Percentiles rank a stretch among this genome's conserved stretches.
Evolutionary conservation across 2,888 invertebrate species (phyloP).

Genomic region (Diplazon laetatorius): DNA sequence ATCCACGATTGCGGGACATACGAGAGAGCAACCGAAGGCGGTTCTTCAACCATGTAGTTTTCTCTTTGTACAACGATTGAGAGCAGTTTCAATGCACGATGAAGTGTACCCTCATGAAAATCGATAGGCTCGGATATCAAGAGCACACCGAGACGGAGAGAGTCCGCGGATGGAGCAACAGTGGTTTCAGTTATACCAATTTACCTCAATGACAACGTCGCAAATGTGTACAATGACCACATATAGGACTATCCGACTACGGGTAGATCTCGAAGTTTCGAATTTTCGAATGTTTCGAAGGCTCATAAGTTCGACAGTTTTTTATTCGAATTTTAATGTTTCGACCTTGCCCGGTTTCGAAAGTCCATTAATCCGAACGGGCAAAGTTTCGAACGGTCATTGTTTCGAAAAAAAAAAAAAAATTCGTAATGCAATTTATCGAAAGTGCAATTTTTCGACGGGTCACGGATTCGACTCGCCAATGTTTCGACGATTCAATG

Average conservation of each 20-base stretch:
- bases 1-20: neutral
- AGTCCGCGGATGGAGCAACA: conserved; percentile 20
- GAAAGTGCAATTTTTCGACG: no score
- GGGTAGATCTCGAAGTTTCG: conserved; percentile 15
- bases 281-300: no score
- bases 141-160: conserved; percentile 3
- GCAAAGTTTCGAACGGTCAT: no score
- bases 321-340: no score
- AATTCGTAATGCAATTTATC: no score
- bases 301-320: no score
- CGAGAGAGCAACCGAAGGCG: conserved; percentile 12
- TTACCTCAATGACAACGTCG: conserved; percentile 31
- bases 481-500: no score
- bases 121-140: conserved; percentile 55
- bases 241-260: neutral
- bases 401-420: no score
- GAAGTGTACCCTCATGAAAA: conserved; percentile 47
- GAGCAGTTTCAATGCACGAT: conserved; percentile 37
- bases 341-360: no score
- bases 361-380: no score
- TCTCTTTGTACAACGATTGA: conserved; percentile 20
- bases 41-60: conserved; percentile 36
- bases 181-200: conserved; percentile 46
- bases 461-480: no score
- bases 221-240: conserved; percentile 16